Conservation (phyloP, 2,797 vertebrate genomes). For the Pangasius sanitwongsei region DNA sequence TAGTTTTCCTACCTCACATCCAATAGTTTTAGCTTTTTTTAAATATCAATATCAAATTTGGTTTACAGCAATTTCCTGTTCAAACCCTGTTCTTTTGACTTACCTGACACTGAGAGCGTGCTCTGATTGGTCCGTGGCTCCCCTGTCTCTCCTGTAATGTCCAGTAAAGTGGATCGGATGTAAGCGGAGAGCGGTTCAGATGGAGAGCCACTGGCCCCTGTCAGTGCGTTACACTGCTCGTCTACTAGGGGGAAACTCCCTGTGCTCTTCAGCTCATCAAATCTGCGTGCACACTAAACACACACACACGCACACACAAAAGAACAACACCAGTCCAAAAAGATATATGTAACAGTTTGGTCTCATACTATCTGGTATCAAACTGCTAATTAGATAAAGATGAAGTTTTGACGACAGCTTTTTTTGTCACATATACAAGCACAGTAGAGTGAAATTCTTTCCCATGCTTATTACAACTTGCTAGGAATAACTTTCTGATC, state of each 20-base stretch:
- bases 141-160: conserved; percentile 73
- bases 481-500: background rate
- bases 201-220: conserved; percentile 75
- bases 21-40: background rate
- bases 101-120: conserved; percentile 81
- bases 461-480: background rate
- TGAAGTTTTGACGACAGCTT: background rate
- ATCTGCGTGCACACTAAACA: conserved; percentile 88
- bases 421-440: background rate
- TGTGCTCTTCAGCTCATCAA: conserved; percentile 90
- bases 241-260: conserved; percentile 85
- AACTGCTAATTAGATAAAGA: background rate
- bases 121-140: conserved; percentile 77
- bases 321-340: background rate
- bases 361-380: background rate
- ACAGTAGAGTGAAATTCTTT: background rate
- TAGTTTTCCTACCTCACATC: background rate
- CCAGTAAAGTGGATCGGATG: conserved; percentile 81
- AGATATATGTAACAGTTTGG: background rate
- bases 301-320: conserved; percentile 1
- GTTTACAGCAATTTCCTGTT: background rate
- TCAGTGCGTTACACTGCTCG: conserved; percentile 84
- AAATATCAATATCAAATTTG: background rate
- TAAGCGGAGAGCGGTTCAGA: conserved; percentile 81
- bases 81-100: conserved; percentile 34